Conservation (phyloP, 2,888 invertebrate genomes). For the Polydrusus cervinus region DNA sequence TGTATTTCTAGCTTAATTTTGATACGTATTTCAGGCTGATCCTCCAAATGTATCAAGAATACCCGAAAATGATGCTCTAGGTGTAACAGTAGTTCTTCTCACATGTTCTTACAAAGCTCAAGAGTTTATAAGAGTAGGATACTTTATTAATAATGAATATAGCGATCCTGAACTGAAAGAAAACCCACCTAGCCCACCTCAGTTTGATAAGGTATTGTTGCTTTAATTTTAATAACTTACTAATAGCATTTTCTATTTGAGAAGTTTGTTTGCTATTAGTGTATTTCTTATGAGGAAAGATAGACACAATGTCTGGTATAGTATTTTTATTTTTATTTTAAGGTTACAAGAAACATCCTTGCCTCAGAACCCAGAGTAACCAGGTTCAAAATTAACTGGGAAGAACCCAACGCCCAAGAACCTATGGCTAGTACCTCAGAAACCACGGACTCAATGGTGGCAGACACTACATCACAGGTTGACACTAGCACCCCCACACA, state of each 20-base stretch:
- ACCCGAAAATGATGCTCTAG: constrained; percentile 97
- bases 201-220: constrained; percentile 90
- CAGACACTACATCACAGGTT: constrained; percentile 59
- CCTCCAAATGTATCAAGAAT: constrained; percentile 96
- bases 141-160: constrained; percentile 99
- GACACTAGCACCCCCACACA: constrained; percentile 33
- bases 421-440: constrained; percentile 69
- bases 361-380: constrained; percentile 96
- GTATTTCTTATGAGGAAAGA: no score
- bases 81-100: constrained; percentile 96
- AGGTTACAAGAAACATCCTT: constrained; percentile 83
- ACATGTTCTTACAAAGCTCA: constrained; percentile 93
- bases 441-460: constrained; percentile 71
- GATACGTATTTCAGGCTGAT: constrained; percentile 80
- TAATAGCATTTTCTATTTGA: no score
- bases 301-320: no score
- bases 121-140: constrained; percentile 98
- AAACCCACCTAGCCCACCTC: constrained; percentile 93
- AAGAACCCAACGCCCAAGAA: constrained; percentile 77
- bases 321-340: no score
- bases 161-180: constrained; percentile 93
- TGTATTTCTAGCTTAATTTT: no score
- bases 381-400: constrained; percentile 98
- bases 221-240: constrained; percentile 53
- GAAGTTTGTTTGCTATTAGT: no score